Evolutionary conservation across 2,113 vertebrate species (phyloP), one percentile per base, ranked within the genome.

Genomic region (Narcine bancroftii): DNA sequence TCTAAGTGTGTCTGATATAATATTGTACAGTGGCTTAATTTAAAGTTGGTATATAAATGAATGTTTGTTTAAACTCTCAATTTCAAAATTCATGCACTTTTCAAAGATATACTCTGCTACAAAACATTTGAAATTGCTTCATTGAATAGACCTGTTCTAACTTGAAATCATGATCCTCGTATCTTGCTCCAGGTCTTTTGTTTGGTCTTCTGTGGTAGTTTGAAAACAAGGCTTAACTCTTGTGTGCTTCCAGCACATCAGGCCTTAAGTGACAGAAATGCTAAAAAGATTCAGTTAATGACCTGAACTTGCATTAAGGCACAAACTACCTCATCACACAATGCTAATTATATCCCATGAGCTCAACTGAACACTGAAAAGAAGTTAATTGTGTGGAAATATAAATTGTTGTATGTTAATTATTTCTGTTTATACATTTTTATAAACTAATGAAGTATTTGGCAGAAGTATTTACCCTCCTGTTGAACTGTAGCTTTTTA

Each of bases 401-500:
- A 77, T 26, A 33, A 45, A 91, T 69, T 29, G 36, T 65, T 71
- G 65, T 42, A 6, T 24, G 33, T 60, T 87, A 87, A 87, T 63
- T 60, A 85, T 87, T 21, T 60, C 9, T 91, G 2, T 47, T 45
- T 66, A 71, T 91, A 71, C 42, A 47, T 91, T 33, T 91, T 26
- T 71, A 60, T 36, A 69, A 4, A 69, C 39, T 33, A 69, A 47
- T 69, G 89, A 91, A 29, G 42, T 47, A 69, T 24, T 91, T 91
- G 89, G 89, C 65, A 91, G 13, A 71, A 91, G 63, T 71, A 71
- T 45, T 29, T 69, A 39, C 45, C 42, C 63, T 91, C 17, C 39
- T 47, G 42, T 26, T 91, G 63, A 91, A 91, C 89, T 69, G 89
- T 29, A 91, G 65, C 19, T 91, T 89, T 71, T 47, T 26, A 69